A percentile compares a stretch with the other conserved stretches of the same genome.
Evolutionary conservation across 2,888 invertebrate species (phyloP).

Genomic region (Noctua pronuba): DNA sequence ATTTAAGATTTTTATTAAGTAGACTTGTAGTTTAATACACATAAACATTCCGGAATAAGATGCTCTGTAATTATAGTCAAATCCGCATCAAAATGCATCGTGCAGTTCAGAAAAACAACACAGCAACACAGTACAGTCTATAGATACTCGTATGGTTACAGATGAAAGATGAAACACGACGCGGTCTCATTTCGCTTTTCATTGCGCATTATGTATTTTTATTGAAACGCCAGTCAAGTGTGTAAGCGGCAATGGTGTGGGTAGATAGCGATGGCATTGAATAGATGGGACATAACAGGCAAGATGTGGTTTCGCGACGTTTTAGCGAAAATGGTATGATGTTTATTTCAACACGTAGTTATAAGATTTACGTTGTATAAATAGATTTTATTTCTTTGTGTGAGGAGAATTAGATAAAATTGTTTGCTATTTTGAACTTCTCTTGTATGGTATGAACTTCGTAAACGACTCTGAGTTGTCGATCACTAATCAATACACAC

Average conservation of each 20-base stretch:
- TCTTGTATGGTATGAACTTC: neutral
- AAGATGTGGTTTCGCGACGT: neutral
- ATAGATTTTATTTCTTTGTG: neutral
- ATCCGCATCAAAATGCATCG: neutral
- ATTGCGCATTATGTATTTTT: slow-evolving; percentile 44
- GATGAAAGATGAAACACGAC: slow-evolving; percentile 7
- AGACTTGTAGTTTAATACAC: too few relatives aligned
- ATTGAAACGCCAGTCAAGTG: slow-evolving; percentile 61
- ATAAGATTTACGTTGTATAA: neutral
- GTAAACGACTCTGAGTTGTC: too few relatives aligned
- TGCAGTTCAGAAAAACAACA: neutral
- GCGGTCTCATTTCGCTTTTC: slow-evolving; percentile 52
- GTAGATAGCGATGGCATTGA: slow-evolving; percentile 43
- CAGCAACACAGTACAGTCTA: neutral
- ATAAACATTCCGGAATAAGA: neutral
- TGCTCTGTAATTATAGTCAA: neutral
- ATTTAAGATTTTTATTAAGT: neutral
- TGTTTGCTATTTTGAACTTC: neutral
- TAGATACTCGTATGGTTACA: neutral
- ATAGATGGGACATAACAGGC: neutral
- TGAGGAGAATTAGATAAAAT: neutral
- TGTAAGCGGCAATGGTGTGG: slow-evolving; percentile 40
- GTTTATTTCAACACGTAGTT: neutral
- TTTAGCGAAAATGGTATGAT: neutral
- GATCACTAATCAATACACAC: too few relatives aligned